Percentiles rank a stretch among this genome's conserved stretches.
Evolutionary conservation across 2,888 invertebrate species (phyloP).

Genomic region (Ctena decussata): DNA sequence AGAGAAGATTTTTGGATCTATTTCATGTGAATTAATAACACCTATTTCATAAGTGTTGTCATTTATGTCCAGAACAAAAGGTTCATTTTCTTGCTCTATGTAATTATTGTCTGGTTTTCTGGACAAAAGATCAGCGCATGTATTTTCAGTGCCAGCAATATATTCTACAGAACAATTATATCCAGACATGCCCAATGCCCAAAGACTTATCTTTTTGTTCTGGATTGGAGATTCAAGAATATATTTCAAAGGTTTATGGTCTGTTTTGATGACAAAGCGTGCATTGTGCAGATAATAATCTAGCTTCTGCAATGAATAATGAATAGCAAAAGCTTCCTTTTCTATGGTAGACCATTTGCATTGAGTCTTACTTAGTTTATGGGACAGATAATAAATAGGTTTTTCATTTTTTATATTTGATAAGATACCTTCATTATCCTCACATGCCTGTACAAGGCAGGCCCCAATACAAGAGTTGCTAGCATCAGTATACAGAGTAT

Average conservation of each 20-base stretch:
- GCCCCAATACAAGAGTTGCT: not conserved
- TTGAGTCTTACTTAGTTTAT: constrained; percentile 38
- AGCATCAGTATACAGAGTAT: constrained; percentile 45
- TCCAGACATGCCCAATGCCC: not conserved
- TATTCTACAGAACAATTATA: not conserved
- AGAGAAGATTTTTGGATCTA: not conserved
- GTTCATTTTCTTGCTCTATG: not conserved
- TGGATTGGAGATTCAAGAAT: constrained; percentile 46
- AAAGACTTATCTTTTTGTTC: constrained; percentile 32
- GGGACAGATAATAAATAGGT: constrained; percentile 28
- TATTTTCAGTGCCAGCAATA: not conserved
- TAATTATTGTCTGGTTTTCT: not conserved
- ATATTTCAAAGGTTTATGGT: constrained; percentile 49
- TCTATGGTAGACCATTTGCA: constrained; percentile 29
- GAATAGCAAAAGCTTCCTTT: constrained; percentile 42
- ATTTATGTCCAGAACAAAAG: not conserved
- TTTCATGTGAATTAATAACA: not conserved
- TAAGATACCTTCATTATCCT: not conserved
- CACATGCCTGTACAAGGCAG: constrained; percentile 25
- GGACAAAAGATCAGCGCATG: not conserved
- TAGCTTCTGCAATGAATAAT: constrained; percentile 34
- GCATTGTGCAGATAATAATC: constrained; percentile 40
- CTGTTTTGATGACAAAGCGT: constrained; percentile 30
- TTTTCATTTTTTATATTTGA: constrained; percentile 19
- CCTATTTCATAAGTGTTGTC: not conserved